Percentiles rank a stretch among this genome's conserved stretches.
These are phyloP conservation scores for Columba livia DNA, from an alignment of 2,113 vertebrate species.

Conservation along the genomic window DNA sequence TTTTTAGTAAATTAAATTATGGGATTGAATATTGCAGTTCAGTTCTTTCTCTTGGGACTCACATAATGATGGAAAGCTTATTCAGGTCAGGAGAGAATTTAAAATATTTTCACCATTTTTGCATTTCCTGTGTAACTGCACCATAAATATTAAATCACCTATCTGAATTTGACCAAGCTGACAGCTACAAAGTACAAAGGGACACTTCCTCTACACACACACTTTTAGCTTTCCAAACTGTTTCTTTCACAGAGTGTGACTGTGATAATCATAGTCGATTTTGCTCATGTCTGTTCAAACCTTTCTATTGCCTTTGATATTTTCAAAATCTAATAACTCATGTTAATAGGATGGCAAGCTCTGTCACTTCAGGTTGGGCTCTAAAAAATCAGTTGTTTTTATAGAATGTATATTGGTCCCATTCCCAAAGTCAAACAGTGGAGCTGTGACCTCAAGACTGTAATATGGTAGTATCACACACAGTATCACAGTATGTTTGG, in stretches of 20 bases:
- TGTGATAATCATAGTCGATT: neutral
- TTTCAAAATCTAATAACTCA: neutral
- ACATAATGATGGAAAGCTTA: neutral
- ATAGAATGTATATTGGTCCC: neutral
- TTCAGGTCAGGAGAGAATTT: slow-evolving; percentile 8
- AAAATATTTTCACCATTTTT: neutral
- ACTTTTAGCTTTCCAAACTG: neutral
- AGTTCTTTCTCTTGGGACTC: neutral
- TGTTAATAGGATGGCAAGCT: neutral
- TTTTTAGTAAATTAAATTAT: slow-evolving; percentile 5
- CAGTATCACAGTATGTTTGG: too few species aligned
- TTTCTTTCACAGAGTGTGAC: neutral
- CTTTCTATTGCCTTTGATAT: neutral
- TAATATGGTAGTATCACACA: neutral
- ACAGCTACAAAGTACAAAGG: neutral
- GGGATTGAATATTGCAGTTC: neutral
- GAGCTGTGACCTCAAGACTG: neutral
- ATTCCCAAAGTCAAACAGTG: neutral
- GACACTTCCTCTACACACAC: neutral
- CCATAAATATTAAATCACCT: neutral
- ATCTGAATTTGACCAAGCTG: neutral
- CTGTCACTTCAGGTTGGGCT: neutral
- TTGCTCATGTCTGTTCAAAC: neutral
- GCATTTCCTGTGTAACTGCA: neutral
- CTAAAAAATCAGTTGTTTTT: neutral